Percentiles rank a stretch among this genome's conserved stretches.
Evolutionary conservation across 37 sponge, comb jelly and placozoan species (phyloP).

Genomic region (Petrosia ficiformis): DNA sequence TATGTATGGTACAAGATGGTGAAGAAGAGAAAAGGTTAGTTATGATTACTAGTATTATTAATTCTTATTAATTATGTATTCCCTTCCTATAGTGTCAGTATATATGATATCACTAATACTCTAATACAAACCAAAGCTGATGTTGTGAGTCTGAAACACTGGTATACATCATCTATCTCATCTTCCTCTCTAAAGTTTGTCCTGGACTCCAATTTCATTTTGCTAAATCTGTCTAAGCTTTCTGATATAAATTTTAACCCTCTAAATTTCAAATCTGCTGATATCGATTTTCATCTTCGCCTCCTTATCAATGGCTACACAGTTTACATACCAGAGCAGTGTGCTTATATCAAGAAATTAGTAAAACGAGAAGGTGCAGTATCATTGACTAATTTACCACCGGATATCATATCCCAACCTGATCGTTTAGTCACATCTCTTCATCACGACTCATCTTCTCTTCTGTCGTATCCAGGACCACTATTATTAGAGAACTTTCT

Average conservation of each 20-base stretch:
- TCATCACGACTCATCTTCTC: constrained; percentile 58
- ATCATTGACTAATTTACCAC: background rate
- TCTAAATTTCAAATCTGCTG: constrained; percentile 48
- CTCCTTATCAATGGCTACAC: background rate
- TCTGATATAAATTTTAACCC: constrained; percentile 37
- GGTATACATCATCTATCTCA: constrained; percentile 11
- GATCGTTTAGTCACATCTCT: constrained; percentile 66
- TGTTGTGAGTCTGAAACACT: constrained; percentile 40
- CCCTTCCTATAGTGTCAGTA: constrained; percentile 16
- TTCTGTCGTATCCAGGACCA: constrained; percentile 71
- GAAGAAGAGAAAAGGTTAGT: background rate
- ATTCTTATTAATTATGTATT: background rate
- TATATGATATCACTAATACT: constrained; percentile 45
- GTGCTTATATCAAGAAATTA: background rate
- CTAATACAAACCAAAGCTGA: constrained; percentile 34
- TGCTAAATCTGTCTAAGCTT: constrained; percentile 52
- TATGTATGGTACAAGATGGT: constrained; percentile 76
- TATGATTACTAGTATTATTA: background rate
- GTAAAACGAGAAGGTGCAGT: background rate
- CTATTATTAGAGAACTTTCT: constrained; percentile 77
- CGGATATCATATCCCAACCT: background rate
- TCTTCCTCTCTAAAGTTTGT: constrained; percentile 19
- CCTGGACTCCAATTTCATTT: constrained; percentile 58
- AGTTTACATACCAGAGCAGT: background rate
- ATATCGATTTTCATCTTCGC: constrained; percentile 65